phyloP scores from a whole-genome alignment of 2,797 vertebrate species.

The Acropternis orthonyx region DNA sequence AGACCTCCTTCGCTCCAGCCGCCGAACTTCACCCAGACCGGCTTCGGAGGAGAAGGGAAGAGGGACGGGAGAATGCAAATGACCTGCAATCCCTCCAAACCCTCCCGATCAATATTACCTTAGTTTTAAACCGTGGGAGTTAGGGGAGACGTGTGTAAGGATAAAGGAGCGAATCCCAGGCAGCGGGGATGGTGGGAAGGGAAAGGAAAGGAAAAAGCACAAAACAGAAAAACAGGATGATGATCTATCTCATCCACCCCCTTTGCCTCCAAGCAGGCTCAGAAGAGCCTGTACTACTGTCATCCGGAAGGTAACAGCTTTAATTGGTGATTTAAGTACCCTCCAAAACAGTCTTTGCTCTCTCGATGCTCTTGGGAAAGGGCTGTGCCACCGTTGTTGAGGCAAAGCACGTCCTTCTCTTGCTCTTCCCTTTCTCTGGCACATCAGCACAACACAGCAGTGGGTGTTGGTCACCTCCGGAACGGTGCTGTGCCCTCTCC shows the following conservation, averaged over 20 bases:
- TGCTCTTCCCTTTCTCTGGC: background rate
- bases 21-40: background rate
- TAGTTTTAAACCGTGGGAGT: background rate
- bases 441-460: background rate
- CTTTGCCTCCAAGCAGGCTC: background rate
- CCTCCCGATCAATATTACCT: background rate
- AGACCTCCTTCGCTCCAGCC: background rate
- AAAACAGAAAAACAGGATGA: background rate
- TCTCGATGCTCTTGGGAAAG: background rate
- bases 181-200: background rate
- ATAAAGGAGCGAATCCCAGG: background rate
- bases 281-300: background rate
- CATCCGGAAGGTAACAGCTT: background rate
- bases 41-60: background rate
- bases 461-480: background rate
- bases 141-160: background rate
- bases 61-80: background rate
- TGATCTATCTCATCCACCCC: background rate
- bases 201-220: background rate
- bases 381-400: background rate
- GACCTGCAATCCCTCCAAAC: background rate
- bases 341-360: background rate
- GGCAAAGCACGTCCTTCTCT: background rate
- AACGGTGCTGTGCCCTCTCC: fast-evolving
- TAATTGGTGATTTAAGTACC: background rate